A percentile compares a stretch with the other conserved stretches of the same genome.
Evolutionary conservation across 1,140 invertebrate species (phyloP).

Genomic region (Stratiolaelaps scimitus): DNA sequence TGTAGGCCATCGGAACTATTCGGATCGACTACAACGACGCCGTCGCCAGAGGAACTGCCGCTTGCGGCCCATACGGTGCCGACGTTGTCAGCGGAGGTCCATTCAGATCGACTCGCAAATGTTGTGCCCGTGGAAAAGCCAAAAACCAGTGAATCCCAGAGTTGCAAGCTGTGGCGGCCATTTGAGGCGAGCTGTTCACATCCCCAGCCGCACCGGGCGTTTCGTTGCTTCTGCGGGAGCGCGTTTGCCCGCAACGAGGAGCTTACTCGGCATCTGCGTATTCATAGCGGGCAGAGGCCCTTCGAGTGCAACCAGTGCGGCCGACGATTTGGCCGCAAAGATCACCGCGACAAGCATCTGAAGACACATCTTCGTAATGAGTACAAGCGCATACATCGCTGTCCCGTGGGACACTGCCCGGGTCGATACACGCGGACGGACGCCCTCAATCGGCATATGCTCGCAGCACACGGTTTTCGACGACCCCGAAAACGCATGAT

Average conservation of each 20-base stretch:
- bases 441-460: slow-evolving; percentile 37
- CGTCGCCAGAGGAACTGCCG: too few relatives aligned
- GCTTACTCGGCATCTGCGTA: slow-evolving; percentile 73
- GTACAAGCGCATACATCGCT: slow-evolving; percentile 37
- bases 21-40: too few relatives aligned
- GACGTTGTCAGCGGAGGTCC: too few relatives aligned
- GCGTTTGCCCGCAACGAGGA: slow-evolving; percentile 86
- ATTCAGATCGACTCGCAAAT: too few relatives aligned
- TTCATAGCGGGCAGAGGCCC: slow-evolving; percentile 49
- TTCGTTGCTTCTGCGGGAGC: slow-evolving; percentile 53
- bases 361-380: slow-evolving; percentile 49
- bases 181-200: background rate
- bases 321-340: slow-evolving; percentile 75
- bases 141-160: too few relatives aligned
- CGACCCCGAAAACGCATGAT: background rate
- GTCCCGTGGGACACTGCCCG: slow-evolving; percentile 34
- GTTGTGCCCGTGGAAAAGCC: too few relatives aligned
- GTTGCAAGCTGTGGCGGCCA: background rate
- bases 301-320: slow-evolving; percentile 63
- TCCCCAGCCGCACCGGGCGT: background rate
- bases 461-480: slow-evolving; percentile 35
- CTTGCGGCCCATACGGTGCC: too few relatives aligned
- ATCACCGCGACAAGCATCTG: slow-evolving; percentile 46
- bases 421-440: slow-evolving; percentile 38
- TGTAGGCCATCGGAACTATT: too few relatives aligned